These are phyloP conservation scores for Ernsta delagoae DNA, from an alignment of 2,888 invertebrate species.

Conservation along the genomic window DNA sequence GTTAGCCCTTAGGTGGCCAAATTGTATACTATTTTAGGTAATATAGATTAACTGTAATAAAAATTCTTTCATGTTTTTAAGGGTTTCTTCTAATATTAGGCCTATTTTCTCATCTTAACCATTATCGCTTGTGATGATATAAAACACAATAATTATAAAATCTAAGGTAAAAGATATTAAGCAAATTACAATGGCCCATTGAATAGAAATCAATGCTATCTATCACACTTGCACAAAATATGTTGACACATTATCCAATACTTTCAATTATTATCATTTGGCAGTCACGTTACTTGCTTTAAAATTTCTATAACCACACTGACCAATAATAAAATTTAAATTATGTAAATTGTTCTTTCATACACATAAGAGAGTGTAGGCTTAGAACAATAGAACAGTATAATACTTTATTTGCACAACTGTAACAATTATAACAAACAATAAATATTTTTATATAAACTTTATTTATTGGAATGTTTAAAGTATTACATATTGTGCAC, in stretches of 20 bases:
- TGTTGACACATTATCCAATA: slow-evolving; percentile 68
- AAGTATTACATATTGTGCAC: slow-evolving; percentile 30
- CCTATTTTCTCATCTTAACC: slow-evolving; percentile 31
- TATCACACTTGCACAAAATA: slow-evolving; percentile 48
- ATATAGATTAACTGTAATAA: no score
- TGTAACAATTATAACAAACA: slow-evolving; percentile 31
- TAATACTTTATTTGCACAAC: slow-evolving; percentile 20
- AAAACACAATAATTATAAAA: slow-evolving; percentile 5
- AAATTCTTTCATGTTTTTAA: slow-evolving; percentile 5
- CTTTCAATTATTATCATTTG: slow-evolving; percentile 63
- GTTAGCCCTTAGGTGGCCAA: background rate
- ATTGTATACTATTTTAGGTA: no score
- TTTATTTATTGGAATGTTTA: slow-evolving; percentile 31
- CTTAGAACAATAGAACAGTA: slow-evolving; percentile 6
- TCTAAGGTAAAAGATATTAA: slow-evolving; percentile 4
- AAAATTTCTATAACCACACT: background rate
- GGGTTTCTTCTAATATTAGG: slow-evolving; percentile 28
- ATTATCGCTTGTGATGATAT: slow-evolving; percentile 21
- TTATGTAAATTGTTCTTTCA: slow-evolving; percentile 1
- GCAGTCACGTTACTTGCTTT: slow-evolving; percentile 66
- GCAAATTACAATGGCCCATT: background rate
- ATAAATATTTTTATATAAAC: slow-evolving; percentile 21
- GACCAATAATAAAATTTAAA: background rate
- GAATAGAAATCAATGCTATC: slow-evolving; percentile 9
- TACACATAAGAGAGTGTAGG: background rate